Conservation (phyloP, 1,140 invertebrate species). For the Penaeus vannamei region DNA sequence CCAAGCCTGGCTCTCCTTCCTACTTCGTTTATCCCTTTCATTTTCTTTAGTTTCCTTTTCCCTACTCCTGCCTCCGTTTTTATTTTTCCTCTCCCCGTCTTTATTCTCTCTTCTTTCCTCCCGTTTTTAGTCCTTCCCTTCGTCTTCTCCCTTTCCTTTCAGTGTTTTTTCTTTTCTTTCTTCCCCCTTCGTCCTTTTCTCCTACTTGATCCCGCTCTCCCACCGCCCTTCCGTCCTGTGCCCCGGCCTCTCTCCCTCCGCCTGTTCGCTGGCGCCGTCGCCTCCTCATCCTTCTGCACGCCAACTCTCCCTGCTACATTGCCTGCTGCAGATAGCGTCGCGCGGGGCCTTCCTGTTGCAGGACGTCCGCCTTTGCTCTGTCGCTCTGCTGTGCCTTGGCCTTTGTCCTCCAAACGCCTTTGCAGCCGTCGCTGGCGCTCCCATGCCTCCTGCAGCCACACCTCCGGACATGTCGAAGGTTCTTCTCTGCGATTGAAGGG, state of each 20-base stretch:
- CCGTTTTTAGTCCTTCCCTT: neutral
- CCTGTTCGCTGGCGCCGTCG: neutral
- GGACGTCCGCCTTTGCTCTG: too few relatives aligned
- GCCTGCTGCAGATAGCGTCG: too few relatives aligned
- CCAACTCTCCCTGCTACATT: too few relatives aligned
- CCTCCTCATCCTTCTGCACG: neutral
- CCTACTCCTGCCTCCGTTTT: neutral
- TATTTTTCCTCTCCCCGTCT: neutral
- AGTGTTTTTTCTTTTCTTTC: neutral
- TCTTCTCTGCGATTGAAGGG: too few relatives aligned
- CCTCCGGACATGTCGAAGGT: too few relatives aligned
- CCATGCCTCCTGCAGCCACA: too few relatives aligned
- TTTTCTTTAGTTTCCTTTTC: slow-evolving; percentile 4
- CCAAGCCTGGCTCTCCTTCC: too few relatives aligned
- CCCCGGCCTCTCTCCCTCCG: neutral
- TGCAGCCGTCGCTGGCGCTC: too few relatives aligned
- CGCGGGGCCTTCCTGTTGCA: too few relatives aligned
- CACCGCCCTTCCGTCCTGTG: neutral
- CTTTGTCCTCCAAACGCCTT: too few relatives aligned
- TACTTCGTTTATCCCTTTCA: too few relatives aligned
- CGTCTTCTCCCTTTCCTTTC: neutral
- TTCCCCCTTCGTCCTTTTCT: neutral
- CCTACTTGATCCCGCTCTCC: neutral
- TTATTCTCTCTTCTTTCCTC: neutral
- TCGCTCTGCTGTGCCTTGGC: too few relatives aligned